These are phyloP conservation scores for Calameuta idolon DNA, from an alignment of 2,888 invertebrate genomes.

Conservation along the genomic window DNA sequence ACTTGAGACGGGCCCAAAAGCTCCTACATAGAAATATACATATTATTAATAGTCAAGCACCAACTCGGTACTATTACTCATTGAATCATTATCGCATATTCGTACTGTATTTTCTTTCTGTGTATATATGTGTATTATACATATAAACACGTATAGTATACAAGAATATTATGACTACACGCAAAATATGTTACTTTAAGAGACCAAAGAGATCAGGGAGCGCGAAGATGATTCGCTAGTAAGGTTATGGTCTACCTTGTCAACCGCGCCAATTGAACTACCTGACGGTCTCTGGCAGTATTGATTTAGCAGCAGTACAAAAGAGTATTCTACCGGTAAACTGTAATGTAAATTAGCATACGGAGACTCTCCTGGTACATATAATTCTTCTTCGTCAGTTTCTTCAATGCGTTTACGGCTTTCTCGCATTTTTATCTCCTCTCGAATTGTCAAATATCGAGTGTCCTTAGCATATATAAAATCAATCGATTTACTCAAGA, in stretches of 20 bases:
- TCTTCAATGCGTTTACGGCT: neutral
- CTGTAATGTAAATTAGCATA: neutral
- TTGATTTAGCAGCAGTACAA: neutral
- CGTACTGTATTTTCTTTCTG: neutral
- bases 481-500: neutral
- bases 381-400: neutral
- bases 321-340: neutral
- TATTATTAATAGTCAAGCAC: neutral
- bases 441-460: neutral
- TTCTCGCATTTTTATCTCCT: neutral
- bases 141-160: too few relatives aligned
- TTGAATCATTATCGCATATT: neutral
- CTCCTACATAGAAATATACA: neutral
- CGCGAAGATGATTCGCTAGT: neutral
- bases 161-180: too few relatives aligned
- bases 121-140: too few relatives aligned
- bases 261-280: neutral
- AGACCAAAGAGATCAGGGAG: neutral
- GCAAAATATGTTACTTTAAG: neutral
- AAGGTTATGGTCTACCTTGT: neutral
- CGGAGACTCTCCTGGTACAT: neutral
- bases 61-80: neutral
- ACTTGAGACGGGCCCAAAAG: neutral
- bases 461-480: neutral
- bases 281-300: neutral